A percentile compares a stretch with the other conserved stretches of the same genome.
phyloP scores from a whole-genome alignment of 1,140 invertebrate species.

The Bombus terrestris region DNA sequence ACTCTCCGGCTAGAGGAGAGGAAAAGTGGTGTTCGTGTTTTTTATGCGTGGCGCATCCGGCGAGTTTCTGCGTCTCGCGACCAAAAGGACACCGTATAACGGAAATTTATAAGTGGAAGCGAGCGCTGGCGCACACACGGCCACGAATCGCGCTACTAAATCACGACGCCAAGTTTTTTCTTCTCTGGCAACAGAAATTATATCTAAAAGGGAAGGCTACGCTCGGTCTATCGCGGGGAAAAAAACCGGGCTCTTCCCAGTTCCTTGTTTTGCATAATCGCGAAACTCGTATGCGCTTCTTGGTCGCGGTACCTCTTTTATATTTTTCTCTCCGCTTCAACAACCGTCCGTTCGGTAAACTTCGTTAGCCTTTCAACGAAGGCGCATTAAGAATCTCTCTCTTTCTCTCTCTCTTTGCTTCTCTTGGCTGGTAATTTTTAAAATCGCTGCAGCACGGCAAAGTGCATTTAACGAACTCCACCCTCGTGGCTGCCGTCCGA shows the following conservation, averaged over 20 bases:
- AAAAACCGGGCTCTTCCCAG: neutral
- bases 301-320: neutral
- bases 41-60: neutral
- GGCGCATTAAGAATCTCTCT: slow-evolving; percentile 1
- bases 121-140: neutral
- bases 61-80: slow-evolving; percentile 3
- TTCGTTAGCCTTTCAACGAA: slow-evolving; percentile 23
- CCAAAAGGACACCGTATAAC: slow-evolving; percentile 25
- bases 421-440: neutral
- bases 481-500: neutral
- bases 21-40: no score
- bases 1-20: neutral
- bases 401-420: neutral
- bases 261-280: slow-evolving; percentile 34
- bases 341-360: slow-evolving; percentile 23
- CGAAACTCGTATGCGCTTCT: neutral
- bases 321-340: neutral
- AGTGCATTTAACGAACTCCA: slow-evolving; percentile 1
- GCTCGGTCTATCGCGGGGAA: neutral
- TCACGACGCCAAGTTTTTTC: neutral
- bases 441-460: slow-evolving; percentile 3
- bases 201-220: neutral
- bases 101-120: slow-evolving; percentile 24
- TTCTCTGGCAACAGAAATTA: neutral
- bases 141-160: slow-evolving; percentile 7